Base-by-base conservation (phyloP, 2,113 vertebrate genomes). In the Indri indri region DNA sequence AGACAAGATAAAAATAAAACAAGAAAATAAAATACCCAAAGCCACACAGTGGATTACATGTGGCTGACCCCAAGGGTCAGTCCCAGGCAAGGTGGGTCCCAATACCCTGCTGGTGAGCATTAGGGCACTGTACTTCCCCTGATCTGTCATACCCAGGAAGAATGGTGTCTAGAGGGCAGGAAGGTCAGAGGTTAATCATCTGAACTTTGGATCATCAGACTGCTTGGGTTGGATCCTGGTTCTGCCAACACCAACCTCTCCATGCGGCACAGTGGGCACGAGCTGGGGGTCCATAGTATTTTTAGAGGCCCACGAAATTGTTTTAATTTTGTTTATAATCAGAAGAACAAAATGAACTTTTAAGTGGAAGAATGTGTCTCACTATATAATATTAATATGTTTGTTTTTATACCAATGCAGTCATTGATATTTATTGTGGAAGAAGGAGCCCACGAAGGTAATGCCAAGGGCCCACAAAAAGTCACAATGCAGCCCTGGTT, bases 311-410 rank as follows among this genome's bases (percentile, higher is more conserved):
- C 45, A 34, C 3, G 13, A 65, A 52, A 37, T 37, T 65, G 25
- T 65, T 66, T 74, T 45, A 13, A 47, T 83, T 88, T 76, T 59
- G 57, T 68, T 76, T 95, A 50, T 59, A 88, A 50, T 82, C 37
- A 88, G 90, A 88, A 83, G 65, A n/a, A 37, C 61, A 50, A 84
- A 54, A 65, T 34, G 17, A 47, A 47, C 32, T 59, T 66, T 20
- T 40, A 76, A 47, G 54, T 65, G 32, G 74, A 65, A 57, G 68
- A 70, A 16, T 37, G 17, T 50, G 13, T 30, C 66, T 93, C 30
- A 27, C 11, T 14, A 7, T 27, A 30, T 45, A 79, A 10, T 34
- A 42, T 50, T 74, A 83, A 54, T 54, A 11, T 50, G 20, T 77
- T 40, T 57, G 23, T 27, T 18, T 68, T 76, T 65, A 52, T n/a